Evolutionary conservation across 2,888 invertebrate genomes (phyloP), one percentile per base, ranked within the genome.

Genomic region (Empis livida): DNA sequence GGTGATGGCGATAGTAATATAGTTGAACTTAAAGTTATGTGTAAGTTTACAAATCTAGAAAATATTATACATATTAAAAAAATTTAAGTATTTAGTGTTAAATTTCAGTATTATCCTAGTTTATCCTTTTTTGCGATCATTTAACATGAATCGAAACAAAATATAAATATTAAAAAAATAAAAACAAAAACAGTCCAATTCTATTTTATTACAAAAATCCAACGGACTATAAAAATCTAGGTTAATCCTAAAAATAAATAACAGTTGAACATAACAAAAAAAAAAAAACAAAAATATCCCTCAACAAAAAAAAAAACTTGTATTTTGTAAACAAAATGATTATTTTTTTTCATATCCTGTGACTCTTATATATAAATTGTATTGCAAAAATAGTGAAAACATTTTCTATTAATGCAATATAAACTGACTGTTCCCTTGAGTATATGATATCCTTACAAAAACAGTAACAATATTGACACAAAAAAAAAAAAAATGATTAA

Each of bases 1-100:
- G 92, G 92, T 1, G 91, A 91, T 58, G 91, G 91, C 10, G 81
- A 81, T 59, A 91, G 91, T 55, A 81, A 82, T 59, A 76, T 78
- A 42, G 83, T 91, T 38, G 78, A 81, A 61, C 74, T 93, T 46
- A 85, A 86, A 73, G 84, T 93, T 60, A 89, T 91, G 80, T 92
- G 92, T 92, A 76, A 88, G 91, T 85, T 62, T 37, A 13, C 3
- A 38, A 38, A 20, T 8, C 5, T 14, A 31, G 14, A 16, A 27
- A 14, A 30, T 14, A 27, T 14, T 27, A 9, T 5, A 32, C 3
- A 32, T 6, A 32, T 13, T 6, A 32, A 32, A 32, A 32, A 32
- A 32, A 32, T 10, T 6, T 10, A 3, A 32, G 9, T 10, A 8
- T 3, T 35, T 35, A 35, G 9, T n/a, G 35, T 5, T 27, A 27